phyloP scores from a whole-genome alignment of 2,113 vertebrate genomes.

The Cyanoderma ruficeps region DNA sequence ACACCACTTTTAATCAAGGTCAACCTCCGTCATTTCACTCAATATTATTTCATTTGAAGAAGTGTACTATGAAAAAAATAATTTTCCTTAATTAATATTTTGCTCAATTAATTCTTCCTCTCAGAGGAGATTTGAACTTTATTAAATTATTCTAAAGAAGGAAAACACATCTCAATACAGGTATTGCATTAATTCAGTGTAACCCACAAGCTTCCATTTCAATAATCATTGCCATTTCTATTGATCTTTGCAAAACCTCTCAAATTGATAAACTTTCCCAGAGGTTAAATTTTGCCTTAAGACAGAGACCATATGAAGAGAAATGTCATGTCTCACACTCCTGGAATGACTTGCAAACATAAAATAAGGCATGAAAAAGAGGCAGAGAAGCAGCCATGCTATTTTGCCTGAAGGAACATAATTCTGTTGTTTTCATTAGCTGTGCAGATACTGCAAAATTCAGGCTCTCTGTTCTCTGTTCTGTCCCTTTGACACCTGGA shows the following conservation, averaged over 20 bases:
- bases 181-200: neutral
- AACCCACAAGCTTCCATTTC: neutral
- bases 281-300: neutral
- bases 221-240: neutral
- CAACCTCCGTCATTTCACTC: neutral
- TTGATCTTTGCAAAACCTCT: neutral
- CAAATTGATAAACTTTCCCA: neutral
- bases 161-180: neutral
- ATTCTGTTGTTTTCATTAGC: neutral
- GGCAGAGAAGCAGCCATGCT: neutral
- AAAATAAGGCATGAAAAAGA: slow-evolving; percentile 24
- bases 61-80: neutral
- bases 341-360: neutral
- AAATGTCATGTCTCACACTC: neutral
- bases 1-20: neutral
- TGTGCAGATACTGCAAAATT: neutral
- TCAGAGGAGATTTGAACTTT: neutral
- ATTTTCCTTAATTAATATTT: slow-evolving; percentile 14
- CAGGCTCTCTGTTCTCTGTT: neutral
- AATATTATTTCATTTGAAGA: neutral
- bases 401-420: neutral
- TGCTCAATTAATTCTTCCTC: slow-evolving; percentile 17
- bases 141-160: neutral
- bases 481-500: neutral
- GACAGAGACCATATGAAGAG: neutral